Percentiles rank a stretch among this genome's conserved stretches.
Evolutionary conservation across 2,888 invertebrate genomes (phyloP).

Genomic region (Dynastes grantii): DNA sequence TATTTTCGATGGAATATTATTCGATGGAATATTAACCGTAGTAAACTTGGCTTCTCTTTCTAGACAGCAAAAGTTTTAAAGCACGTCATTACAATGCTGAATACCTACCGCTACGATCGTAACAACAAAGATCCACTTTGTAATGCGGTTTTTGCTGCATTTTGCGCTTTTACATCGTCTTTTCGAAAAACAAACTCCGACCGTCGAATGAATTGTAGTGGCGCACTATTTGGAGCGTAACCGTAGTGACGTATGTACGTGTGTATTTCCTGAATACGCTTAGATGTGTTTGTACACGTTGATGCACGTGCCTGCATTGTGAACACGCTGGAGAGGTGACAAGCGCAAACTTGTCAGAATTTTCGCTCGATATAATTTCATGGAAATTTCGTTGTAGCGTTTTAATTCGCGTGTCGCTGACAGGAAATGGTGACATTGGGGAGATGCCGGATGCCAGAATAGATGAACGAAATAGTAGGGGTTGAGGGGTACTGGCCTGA

Average conservation of each 20-base stretch:
- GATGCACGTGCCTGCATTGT: conserved; percentile 38
- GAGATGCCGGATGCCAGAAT: conserved; percentile 55
- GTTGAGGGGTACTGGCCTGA: conserved; percentile 12
- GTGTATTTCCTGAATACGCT: conserved; percentile 15
- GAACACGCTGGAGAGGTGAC: conserved; percentile 14
- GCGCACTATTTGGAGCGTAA: conserved; percentile 6
- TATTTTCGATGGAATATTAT: not conserved
- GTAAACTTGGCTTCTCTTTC: conserved; percentile 7
- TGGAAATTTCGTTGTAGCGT: conserved; percentile 65
- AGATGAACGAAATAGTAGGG: conserved; percentile 48
- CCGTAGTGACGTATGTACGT: not conserved
- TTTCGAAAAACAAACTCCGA: conserved; percentile 20
- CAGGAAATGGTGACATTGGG: conserved; percentile 65
- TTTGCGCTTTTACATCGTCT: conserved; percentile 1
- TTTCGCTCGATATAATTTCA: conserved; percentile 68
- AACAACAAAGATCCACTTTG: conserved; percentile 2
- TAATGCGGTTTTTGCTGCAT: conserved; percentile 5
- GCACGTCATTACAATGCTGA: conserved; percentile 12
- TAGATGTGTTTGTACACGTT: conserved; percentile 7
- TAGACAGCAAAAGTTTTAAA: not conserved
- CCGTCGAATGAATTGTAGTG: not conserved
- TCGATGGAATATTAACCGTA: not conserved
- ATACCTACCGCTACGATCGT: not conserved
- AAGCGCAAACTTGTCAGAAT: conserved; percentile 54
- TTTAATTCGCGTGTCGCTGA: conserved; percentile 65